Percentiles rank a stretch among this genome's conserved stretches.
Evolutionary conservation across 2,888 invertebrate species (phyloP).

Genomic region (Pomacea canaliculata): DNA sequence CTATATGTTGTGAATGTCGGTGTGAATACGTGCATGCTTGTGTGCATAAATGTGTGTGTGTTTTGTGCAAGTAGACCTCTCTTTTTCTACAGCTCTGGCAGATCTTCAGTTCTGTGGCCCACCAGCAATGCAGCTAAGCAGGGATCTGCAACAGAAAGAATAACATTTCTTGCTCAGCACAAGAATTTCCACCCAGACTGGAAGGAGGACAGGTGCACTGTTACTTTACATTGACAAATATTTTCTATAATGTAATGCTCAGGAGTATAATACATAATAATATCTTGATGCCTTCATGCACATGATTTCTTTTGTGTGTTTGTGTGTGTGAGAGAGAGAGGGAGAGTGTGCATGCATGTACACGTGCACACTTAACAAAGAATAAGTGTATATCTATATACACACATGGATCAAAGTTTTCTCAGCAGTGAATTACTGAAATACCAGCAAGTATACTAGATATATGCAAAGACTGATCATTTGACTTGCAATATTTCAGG

Average conservation of each 20-base stretch:
- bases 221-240: too few relatives aligned
- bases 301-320: neutral
- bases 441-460: too few relatives aligned
- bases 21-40: neutral
- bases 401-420: too few relatives aligned
- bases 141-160: conserved; percentile 42
- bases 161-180: conserved; percentile 45
- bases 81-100: conserved; percentile 62
- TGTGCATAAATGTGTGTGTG: neutral
- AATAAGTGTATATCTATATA: neutral
- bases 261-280: conserved; percentile 38
- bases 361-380: neutral
- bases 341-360: neutral
- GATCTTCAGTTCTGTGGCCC: conserved; percentile 55
- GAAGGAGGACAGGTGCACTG: conserved; percentile 43
- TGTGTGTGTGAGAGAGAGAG: neutral
- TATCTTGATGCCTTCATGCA: conserved; percentile 39
- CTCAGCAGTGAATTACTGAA: too few relatives aligned
- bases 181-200: conserved; percentile 45
- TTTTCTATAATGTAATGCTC: neutral
- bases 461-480: too few relatives aligned
- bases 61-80: conserved; percentile 45
- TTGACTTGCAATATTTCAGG: conserved; percentile 39
- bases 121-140: conserved; percentile 45
- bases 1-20: neutral